Evolutionary conservation across 2,113 vertebrate genomes (phyloP).

Genomic region (Pollimyrus isidori): DNA sequence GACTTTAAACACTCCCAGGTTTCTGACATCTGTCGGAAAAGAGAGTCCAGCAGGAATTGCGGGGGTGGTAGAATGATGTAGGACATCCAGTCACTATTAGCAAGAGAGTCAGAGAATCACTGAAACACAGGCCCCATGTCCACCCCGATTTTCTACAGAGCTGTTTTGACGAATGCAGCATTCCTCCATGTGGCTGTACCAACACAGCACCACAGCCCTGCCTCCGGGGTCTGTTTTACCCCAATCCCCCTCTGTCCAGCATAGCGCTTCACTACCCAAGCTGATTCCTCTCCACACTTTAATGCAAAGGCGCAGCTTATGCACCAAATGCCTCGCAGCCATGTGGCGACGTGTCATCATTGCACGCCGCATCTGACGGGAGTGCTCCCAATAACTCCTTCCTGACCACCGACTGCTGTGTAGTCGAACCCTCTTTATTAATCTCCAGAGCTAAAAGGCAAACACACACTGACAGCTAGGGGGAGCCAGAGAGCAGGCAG

Average conservation of each 20-base stretch:
- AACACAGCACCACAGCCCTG: neutral
- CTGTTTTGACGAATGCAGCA: neutral
- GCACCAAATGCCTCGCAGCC: neutral
- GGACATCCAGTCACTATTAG: neutral
- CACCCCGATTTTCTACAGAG: neutral
- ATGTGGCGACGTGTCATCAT: neutral
- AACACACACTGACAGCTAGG: neutral
- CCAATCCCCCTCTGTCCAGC: neutral
- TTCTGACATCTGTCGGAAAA: neutral
- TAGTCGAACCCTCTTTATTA: neutral
- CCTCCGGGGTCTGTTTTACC: neutral
- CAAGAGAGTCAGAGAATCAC: neutral
- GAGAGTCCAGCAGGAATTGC: neutral
- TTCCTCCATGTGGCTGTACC: neutral
- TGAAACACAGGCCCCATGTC: neutral
- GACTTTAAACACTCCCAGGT: conserved; percentile 6
- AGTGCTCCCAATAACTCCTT: neutral
- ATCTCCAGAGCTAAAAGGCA: neutral
- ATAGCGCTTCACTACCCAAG: neutral
- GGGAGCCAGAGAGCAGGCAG: neutral
- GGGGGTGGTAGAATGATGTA: neutral
- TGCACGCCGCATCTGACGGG: neutral
- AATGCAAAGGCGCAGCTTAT: neutral
- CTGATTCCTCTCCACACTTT: neutral
- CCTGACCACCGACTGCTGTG: neutral